Conservation (phyloP, 2,113 vertebrate genomes). For the Python bivittatus region DNA sequence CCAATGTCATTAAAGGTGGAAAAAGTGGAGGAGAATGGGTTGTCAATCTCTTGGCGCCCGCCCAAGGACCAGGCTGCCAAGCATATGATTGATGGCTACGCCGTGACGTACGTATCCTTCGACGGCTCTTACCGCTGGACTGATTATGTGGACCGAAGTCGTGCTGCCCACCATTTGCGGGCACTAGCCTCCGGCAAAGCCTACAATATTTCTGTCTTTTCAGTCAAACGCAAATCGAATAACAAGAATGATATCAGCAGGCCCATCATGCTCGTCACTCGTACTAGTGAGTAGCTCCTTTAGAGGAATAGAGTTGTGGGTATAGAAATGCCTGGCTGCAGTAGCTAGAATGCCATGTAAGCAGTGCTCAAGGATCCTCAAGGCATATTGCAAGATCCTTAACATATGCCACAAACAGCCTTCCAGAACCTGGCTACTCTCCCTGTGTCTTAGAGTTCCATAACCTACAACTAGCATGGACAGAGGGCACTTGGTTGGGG, state of each 20-base stretch:
- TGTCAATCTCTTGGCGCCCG: slow-evolving; percentile 92
- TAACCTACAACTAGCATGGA: neutral
- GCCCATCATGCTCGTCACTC: slow-evolving; percentile 83
- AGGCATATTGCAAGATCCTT: neutral
- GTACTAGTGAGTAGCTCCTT: slow-evolving; percentile 85
- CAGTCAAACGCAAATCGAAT: slow-evolving; percentile 89
- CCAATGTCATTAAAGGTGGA: slow-evolving; percentile 91
- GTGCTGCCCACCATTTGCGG: slow-evolving; percentile 84
- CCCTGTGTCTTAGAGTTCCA: neutral
- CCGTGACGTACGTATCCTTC: slow-evolving; percentile 86
- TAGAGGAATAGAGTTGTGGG: slow-evolving; percentile 36
- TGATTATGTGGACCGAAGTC: slow-evolving; percentile 87
- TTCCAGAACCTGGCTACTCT: neutral
- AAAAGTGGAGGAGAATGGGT: slow-evolving; percentile 89
- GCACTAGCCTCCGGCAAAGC: slow-evolving; percentile 86
- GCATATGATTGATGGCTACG: slow-evolving; percentile 87
- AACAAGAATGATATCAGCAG: slow-evolving; percentile 92
- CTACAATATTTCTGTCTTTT: slow-evolving; percentile 97
- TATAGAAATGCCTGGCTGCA: neutral
- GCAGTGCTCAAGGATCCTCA: neutral
- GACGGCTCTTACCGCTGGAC: slow-evolving; percentile 85
- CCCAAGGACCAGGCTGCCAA: slow-evolving; percentile 75
- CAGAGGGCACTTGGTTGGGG: neutral
- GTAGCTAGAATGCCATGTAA: neutral
- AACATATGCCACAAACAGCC: neutral